These are phyloP conservation scores for Bellardia pandia DNA, from an alignment of 2,888 invertebrate genomes.

Conservation along the genomic window DNA sequence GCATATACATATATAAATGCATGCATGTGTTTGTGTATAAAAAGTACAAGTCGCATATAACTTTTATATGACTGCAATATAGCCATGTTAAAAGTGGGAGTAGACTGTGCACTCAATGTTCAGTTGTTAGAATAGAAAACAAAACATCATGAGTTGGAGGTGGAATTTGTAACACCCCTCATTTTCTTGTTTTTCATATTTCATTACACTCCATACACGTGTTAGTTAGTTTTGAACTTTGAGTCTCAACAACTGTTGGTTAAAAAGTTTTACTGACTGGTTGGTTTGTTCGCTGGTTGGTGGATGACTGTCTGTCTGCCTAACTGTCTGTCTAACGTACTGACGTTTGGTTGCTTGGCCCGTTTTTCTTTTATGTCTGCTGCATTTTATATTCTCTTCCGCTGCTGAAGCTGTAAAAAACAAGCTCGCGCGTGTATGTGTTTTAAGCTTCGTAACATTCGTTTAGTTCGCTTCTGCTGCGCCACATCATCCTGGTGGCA, in stretches of 20 bases:
- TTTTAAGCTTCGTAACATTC: constrained; percentile 33
- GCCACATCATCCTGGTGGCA: constrained; percentile 36
- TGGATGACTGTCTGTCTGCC: neutral
- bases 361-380: constrained; percentile 63
- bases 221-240: constrained; percentile 69
- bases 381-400: constrained; percentile 62
- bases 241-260: constrained; percentile 69
- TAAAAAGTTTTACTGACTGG: constrained; percentile 47
- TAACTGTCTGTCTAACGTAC: neutral
- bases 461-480: constrained; percentile 36
- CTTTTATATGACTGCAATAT: constrained; percentile 65
- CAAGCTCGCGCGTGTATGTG: constrained; percentile 38
- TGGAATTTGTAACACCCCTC: constrained; percentile 38
- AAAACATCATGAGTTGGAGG: constrained; percentile 18
- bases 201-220: constrained; percentile 71
- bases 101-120: constrained; percentile 51
- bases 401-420: constrained; percentile 61
- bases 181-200: constrained; percentile 68
- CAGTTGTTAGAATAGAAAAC: constrained; percentile 28
- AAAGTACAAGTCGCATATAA: constrained; percentile 50
- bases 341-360: constrained; percentile 69
- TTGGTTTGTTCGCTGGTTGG: constrained; percentile 11
- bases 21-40: neutral
- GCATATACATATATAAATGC: neutral
- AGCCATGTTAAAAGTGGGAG: constrained; percentile 60